Evolutionary conservation across 2,113 vertebrate genomes (phyloP).

Genomic region (Gymnobelideus leadbeateri): DNA sequence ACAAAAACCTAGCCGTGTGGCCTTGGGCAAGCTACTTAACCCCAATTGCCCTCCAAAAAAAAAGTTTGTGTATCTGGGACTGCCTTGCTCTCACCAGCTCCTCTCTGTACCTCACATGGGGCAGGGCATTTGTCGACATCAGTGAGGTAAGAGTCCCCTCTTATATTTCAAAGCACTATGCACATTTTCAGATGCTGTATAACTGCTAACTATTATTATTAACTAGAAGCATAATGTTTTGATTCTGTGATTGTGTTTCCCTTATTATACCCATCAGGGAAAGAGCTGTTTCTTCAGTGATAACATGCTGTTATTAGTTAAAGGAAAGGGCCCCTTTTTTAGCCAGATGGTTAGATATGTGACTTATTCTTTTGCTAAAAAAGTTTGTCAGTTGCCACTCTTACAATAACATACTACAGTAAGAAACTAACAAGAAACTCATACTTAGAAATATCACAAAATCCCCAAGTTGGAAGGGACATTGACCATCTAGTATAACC

Average conservation of each 20-base stretch:
- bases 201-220: neutral
- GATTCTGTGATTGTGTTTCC: neutral
- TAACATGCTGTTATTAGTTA: neutral
- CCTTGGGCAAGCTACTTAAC: too few species aligned
- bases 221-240: neutral
- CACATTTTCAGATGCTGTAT: neutral
- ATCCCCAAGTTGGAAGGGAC: neutral
- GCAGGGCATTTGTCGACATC: neutral
- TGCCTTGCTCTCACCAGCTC: neutral
- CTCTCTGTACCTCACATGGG: neutral
- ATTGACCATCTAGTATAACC: neutral
- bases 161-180: neutral
- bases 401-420: conserved; percentile 30
- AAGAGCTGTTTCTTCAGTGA: neutral
- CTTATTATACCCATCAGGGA: neutral
- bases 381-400: conserved; percentile 1
- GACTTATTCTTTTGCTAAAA: neutral
- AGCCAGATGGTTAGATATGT: neutral
- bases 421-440: conserved; percentile 16
- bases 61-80: neutral
- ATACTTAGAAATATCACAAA: conserved; percentile 29
- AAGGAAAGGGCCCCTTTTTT: neutral
- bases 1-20: too few species aligned
- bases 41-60: too few species aligned
- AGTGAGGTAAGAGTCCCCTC: neutral